These are phyloP conservation scores for Tonatia bakeri DNA, from an alignment of 2,113 vertebrate species.

Conservation along the genomic window DNA sequence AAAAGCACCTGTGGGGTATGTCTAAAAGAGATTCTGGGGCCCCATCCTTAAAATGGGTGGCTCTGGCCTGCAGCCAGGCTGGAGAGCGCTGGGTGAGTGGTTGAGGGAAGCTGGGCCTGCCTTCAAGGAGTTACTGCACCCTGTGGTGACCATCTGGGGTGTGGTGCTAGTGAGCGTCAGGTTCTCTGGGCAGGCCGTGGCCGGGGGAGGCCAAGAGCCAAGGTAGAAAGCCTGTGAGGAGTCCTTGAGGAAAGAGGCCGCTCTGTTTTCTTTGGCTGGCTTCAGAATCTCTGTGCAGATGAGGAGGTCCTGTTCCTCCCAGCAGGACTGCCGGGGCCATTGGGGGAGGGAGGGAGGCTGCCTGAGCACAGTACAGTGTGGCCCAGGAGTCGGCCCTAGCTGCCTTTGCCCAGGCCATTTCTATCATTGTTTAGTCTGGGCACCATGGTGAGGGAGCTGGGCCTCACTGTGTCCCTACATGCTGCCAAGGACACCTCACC, in stretches of 20 bases:
- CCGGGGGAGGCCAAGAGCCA: not conserved
- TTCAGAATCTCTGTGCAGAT: not conserved
- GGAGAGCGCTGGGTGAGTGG: not conserved
- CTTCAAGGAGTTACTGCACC: not conserved
- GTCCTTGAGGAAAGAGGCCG: not conserved
- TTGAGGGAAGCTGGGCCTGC: not conserved
- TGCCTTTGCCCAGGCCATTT: not conserved
- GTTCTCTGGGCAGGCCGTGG: not conserved
- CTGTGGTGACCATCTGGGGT: not conserved
- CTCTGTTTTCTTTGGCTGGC: not conserved
- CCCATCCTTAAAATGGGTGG: not conserved
- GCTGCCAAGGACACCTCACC: not conserved
- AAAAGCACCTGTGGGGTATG: not conserved
- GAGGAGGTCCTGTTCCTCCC: not conserved
- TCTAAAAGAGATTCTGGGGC: not conserved
- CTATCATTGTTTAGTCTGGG: constrained; percentile 21
- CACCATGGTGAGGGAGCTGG: not conserved
- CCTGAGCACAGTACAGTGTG: not conserved
- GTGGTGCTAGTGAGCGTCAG: not conserved
- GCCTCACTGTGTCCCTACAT: not conserved
- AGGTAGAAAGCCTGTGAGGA: not conserved
- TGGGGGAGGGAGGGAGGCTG: not conserved
- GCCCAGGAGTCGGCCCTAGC: not conserved
- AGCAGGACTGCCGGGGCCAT: not conserved
- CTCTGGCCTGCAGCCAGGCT: not conserved